These are phyloP conservation scores for Acomys russatus DNA, from an alignment of 2,797 vertebrate genomes.

Conservation along the genomic window DNA sequence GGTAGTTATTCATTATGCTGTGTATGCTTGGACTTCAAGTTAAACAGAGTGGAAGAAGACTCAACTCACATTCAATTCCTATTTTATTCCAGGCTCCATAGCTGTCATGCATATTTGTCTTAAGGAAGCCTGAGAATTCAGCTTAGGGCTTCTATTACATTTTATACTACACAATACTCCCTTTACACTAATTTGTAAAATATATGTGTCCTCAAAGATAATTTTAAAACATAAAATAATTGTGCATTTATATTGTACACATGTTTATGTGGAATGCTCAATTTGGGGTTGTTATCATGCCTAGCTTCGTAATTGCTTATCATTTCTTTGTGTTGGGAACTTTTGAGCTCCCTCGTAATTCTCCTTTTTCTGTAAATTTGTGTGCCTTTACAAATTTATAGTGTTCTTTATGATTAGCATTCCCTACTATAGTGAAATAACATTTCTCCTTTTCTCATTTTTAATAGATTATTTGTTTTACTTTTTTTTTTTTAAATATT, in stretches of 20 bases:
- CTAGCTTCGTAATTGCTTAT: background rate
- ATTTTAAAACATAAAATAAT: background rate
- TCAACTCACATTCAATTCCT: background rate
- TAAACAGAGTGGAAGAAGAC: background rate
- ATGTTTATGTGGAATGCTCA: background rate
- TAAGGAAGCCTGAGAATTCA: background rate
- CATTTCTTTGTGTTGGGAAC: background rate
- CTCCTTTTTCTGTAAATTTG: too few relatives aligned
- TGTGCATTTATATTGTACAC: background rate
- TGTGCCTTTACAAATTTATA: background rate
- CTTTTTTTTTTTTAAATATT: too few relatives aligned
- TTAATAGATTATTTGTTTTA: background rate
- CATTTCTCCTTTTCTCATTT: background rate
- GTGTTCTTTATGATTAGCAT: background rate
- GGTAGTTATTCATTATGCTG: background rate
- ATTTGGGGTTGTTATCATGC: background rate
- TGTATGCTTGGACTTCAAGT: background rate
- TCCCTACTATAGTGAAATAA: background rate
- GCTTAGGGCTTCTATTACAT: background rate
- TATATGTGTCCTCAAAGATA: background rate
- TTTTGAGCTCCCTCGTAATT: background rate
- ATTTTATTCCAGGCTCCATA: background rate
- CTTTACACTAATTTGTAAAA: slow-evolving; percentile 27
- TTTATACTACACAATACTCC: background rate
- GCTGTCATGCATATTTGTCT: background rate